Evolutionary conservation across 2,888 invertebrate species (phyloP).

Genomic region (Leptinotarsa haldemani): DNA sequence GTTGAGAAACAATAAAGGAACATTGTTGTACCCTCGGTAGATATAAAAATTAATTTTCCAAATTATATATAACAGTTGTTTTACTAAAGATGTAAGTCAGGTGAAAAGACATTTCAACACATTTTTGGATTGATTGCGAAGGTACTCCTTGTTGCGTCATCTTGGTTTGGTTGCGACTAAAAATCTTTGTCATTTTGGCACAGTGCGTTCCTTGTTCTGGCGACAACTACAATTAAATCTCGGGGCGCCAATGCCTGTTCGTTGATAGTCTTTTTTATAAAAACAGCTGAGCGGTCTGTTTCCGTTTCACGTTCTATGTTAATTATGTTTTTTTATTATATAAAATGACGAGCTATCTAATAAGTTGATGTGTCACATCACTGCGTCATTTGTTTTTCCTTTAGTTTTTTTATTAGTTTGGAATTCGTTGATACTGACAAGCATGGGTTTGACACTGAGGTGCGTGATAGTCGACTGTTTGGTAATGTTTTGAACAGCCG

Average conservation of each 20-base stretch:
- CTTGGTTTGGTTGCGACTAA: constrained; percentile 26
- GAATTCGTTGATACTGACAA: constrained; percentile 49
- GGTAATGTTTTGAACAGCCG: constrained; percentile 40
- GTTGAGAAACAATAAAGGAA: constrained; percentile 44
- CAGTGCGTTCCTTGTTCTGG: constrained; percentile 62
- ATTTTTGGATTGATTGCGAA: background rate
- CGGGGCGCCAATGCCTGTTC: constrained; percentile 58
- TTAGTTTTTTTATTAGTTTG: constrained; percentile 48
- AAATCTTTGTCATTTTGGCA: constrained; percentile 46
- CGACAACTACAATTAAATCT: constrained; percentile 57
- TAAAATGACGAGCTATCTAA: constrained; percentile 31
- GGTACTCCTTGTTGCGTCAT: background rate
- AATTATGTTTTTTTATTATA: constrained; percentile 60
- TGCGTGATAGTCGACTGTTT: constrained; percentile 46
- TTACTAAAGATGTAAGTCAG: background rate
- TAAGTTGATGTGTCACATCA: constrained; percentile 59
- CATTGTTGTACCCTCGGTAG: background rate
- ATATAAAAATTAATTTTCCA: background rate
- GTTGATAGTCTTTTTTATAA: constrained; percentile 51
- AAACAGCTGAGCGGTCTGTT: constrained; percentile 36
- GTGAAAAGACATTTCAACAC: background rate
- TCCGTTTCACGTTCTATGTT: constrained; percentile 51
- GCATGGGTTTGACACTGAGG: constrained; percentile 62
- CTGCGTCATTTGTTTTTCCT: constrained; percentile 54
- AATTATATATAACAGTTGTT: background rate